Conservation (phyloP, 1,140 invertebrate genomes). For the Acyrthosiphon pisum region DNA sequence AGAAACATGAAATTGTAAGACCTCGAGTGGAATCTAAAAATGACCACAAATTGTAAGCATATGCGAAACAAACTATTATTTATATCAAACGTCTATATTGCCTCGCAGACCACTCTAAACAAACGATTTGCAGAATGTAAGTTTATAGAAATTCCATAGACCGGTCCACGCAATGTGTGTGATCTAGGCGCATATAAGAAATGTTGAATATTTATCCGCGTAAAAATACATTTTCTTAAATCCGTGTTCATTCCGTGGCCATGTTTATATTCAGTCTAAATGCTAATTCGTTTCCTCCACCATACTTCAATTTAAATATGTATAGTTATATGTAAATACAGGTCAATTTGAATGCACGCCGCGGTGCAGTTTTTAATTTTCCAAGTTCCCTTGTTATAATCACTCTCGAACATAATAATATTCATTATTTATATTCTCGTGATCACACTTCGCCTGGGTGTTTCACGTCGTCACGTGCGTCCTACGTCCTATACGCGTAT, state of each 20-base stretch:
- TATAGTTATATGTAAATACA: no score
- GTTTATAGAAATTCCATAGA: neutral
- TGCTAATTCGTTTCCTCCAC: neutral
- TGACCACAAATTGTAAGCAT: neutral
- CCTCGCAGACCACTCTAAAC: neutral
- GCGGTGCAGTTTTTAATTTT: neutral
- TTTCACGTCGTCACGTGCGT: neutral
- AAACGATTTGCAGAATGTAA: neutral
- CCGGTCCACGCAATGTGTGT: neutral
- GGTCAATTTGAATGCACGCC: neutral
- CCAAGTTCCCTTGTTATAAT: neutral
- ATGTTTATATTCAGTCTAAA: constrained; percentile 7
- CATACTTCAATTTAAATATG: neutral
- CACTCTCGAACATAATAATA: neutral
- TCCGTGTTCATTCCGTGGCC: neutral
- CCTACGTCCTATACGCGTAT: neutral
- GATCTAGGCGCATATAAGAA: neutral
- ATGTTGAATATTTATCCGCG: neutral
- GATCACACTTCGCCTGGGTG: neutral
- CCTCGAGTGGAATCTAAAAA: neutral
- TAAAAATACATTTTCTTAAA: neutral
- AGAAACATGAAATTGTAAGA: neutral
- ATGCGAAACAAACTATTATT: neutral
- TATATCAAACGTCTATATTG: neutral
- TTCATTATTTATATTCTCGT: neutral